A percentile compares a stretch with the other conserved stretches of the same genome.
Evolutionary conservation across 2,113 vertebrate genomes (phyloP).

Genomic region (Hemichromis elongatus): DNA sequence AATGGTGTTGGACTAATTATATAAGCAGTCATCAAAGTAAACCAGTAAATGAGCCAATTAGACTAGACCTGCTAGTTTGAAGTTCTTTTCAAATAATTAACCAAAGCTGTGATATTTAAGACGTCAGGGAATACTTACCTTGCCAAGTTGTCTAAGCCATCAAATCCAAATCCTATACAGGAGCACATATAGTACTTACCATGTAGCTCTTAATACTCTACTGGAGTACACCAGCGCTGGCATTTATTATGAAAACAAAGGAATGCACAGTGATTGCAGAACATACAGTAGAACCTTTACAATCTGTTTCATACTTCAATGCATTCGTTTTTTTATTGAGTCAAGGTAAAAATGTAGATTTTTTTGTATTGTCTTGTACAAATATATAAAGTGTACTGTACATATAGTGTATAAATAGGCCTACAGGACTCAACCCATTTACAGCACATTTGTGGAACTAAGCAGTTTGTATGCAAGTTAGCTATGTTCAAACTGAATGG

Average conservation of each 20-base stretch:
- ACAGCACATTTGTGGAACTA: not conserved
- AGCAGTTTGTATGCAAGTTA: not conserved
- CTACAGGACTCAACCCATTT: not conserved
- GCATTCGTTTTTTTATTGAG: not conserved
- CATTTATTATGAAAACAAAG: not conserved
- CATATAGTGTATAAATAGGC: not conserved
- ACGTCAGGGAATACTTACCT: conserved; percentile 2
- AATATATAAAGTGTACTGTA: not conserved
- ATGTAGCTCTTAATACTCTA: not conserved
- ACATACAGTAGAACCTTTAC: not conserved
- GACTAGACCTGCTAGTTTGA: not conserved
- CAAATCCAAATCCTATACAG: not conserved
- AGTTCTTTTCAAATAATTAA: not conserved
- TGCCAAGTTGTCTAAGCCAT: not conserved
- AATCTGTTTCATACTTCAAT: not conserved
- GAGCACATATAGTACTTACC: not conserved
- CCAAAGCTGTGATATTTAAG: not conserved
- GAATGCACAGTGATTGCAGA: not conserved
- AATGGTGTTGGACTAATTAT: not conserved
- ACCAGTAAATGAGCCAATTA: not conserved
- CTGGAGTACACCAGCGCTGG: not conserved
- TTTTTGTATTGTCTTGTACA: not conserved
- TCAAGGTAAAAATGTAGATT: not conserved
- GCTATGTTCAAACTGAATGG: not conserved
- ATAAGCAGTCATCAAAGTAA: not conserved